Evolutionary conservation across 2,888 invertebrate species (phyloP), one percentile per base, ranked within the genome.

Genomic region (Endomychus coccineus): DNA sequence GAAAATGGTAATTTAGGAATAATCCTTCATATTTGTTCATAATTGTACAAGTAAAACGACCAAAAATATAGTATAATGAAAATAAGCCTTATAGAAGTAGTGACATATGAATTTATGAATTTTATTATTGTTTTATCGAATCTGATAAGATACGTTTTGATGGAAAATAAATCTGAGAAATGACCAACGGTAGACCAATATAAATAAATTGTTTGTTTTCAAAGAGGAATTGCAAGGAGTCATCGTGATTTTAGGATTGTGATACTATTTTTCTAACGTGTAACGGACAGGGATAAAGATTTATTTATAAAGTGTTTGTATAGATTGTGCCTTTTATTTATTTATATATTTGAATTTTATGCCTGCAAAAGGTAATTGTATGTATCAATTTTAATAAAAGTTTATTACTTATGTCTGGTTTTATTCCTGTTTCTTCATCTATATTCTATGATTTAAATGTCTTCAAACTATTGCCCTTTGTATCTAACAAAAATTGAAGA

Each of bases 271-370:
- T 64, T 64, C 56, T 63, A 64, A 55, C 52, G 54, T 36, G 45
- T 44, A 45, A 43, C 43, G 42, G 45, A 48, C 52, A 50, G 51
- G 50, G 51, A 47, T 42, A 44, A 42, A 47, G 50, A 51, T 54
- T 58, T 59, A 59, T 58, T 52, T 59, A 58, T 56, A 54, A 53
- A 42, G 51, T 46, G 43, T 52, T 54, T 58, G 54, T 58, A 62
- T 58, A 62, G 60, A 59, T 58, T 58, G 64, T 64, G 63, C 64
- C 64, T 64, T 64, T 64, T 62, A 62, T 61, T 62, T 64, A 62
- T 61, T 62, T 59, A 46, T 54, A 54, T 50, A 46, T 42, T 45
- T 45, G 46, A 54, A 52, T 48, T 49, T 56, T 56, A 56, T 54
- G 58, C 59, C 59, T 59, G 51, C 44, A 48, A 51, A 51, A 50